Conservation (phyloP, 2,888 invertebrate species). For the Pammene fasciana region DNA sequence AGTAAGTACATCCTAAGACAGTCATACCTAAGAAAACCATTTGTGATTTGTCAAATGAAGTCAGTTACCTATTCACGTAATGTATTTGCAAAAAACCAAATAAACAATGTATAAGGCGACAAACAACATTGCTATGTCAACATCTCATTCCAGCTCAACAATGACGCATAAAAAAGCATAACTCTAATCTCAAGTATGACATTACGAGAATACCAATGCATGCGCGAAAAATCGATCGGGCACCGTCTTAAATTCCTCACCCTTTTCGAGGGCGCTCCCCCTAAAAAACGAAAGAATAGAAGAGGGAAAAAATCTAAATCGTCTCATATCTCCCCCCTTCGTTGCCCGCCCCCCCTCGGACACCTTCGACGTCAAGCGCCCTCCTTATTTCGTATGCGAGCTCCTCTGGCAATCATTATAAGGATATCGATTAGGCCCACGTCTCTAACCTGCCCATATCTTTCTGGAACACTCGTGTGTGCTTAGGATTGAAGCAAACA, state of each 20-base stretch:
- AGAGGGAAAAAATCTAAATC: conserved; percentile 84
- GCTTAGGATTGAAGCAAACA: conserved; percentile 63
- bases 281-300: conserved; percentile 83
- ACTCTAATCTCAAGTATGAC: conserved; percentile 82
- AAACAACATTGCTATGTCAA: conserved; percentile 24
- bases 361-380: conserved; percentile 79
- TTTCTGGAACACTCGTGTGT: conserved; percentile 73
- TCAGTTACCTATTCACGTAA: neutral
- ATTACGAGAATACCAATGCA: conserved; percentile 84
- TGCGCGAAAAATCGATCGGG: conserved; percentile 82
- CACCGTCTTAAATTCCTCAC: conserved; percentile 83
- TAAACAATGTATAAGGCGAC: conserved; percentile 10
- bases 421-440: conserved; percentile 83
- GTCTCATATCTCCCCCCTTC: conserved; percentile 80
- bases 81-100: conserved; percentile 11
- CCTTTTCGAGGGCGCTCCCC: conserved; percentile 83
- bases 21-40: neutral
- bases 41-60: neutral
- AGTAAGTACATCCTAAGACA: too few species aligned
- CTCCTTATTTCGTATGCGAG: conserved; percentile 85
- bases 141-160: conserved; percentile 44
- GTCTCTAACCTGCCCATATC: conserved; percentile 81
- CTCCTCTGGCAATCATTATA: conserved; percentile 84
- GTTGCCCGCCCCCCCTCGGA: conserved; percentile 65
- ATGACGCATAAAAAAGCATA: conserved; percentile 64